Evolutionary conservation across 2,888 invertebrate species (phyloP), one percentile per base, ranked within the genome.

Genomic region (Leptinotarsa juncta): DNA sequence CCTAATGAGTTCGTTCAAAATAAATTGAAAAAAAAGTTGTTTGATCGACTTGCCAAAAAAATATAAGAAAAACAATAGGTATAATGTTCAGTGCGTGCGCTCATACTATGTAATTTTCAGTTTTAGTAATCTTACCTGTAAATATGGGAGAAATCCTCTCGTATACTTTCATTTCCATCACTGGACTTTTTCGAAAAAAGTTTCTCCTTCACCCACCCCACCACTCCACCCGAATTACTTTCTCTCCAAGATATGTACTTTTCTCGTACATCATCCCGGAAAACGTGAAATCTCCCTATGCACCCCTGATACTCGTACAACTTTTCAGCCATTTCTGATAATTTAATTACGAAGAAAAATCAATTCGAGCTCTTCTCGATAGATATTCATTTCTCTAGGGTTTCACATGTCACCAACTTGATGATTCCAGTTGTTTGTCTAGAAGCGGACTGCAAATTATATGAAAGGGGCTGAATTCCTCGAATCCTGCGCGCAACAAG

Each of bases 241-340:
- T 94, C 93, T 74, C 90, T 92, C 90, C 92, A 93, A 20, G 84
- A 87, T 3, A 89, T 85, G 90, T 91, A 92, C 76, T 90, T 90
- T 84, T 93, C 93, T 72, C 90, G 91, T 53, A 92, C 88, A 72
- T 89, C 89, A 79, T 95, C 94, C 66, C 93, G 90, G 77, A 91
- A 89, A 23, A 90, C 90, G 84, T 96, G 95, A 48, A 94, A 85
- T 32, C 94, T 90, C 10, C 95, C 95, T 1, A 92, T 87, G 70
- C 92, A 88, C 23, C 96, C 95, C 85, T 95, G 93, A 85, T 96
- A 96, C 81, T 94, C 94, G 83, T 94, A 91, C 71, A 96, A 87
- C 86, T 96, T 96, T 80, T 95, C 95, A 84, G 93, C 93, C 93
- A 93, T 93, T 80, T 81, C 86, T 49, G 32, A 65, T 68, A 50